phyloP scores from a whole-genome alignment of 2,888 invertebrate genomes.

The Teinopalpus imperialis region DNA sequence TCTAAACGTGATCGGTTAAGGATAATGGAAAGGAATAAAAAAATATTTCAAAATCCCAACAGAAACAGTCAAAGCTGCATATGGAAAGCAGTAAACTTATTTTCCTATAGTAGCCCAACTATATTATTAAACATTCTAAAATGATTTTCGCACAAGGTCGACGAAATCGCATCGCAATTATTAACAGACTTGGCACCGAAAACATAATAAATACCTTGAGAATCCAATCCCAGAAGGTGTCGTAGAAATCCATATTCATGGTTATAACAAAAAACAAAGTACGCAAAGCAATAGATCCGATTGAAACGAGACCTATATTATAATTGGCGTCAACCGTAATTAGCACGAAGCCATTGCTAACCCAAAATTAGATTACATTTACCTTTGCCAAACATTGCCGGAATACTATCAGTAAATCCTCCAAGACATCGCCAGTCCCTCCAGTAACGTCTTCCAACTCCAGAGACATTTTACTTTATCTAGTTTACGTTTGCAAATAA shows the following conservation, averaged over 20 bases:
- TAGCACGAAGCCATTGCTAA: conserved; percentile 40
- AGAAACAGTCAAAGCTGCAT: no score
- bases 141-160: conserved; percentile 6
- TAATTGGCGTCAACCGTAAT: conserved; percentile 32
- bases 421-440: conserved; percentile 86
- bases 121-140: conserved; percentile 27
- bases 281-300: conserved; percentile 11
- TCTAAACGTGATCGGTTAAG: no score
- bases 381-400: conserved; percentile 87
- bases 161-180: neutral
- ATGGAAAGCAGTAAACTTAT: no score
- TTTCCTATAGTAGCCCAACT: neutral
- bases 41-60: no score
- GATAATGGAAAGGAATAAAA: no score
- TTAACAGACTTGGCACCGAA: conserved; percentile 15
- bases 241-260: conserved; percentile 57
- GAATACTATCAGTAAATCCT: conserved; percentile 87
- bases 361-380: conserved; percentile 74
- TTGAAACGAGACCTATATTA: conserved; percentile 13
- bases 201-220: conserved; percentile 46
- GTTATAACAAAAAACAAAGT: neutral
- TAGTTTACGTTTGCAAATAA: conserved; percentile 46
- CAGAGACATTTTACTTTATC: conserved; percentile 79
- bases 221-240: conserved; percentile 56
- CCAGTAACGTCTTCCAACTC: conserved; percentile 84